Base-by-base conservation (phyloP, 2,888 invertebrate genomes). In the Ichneumoninae sp. region DNA sequence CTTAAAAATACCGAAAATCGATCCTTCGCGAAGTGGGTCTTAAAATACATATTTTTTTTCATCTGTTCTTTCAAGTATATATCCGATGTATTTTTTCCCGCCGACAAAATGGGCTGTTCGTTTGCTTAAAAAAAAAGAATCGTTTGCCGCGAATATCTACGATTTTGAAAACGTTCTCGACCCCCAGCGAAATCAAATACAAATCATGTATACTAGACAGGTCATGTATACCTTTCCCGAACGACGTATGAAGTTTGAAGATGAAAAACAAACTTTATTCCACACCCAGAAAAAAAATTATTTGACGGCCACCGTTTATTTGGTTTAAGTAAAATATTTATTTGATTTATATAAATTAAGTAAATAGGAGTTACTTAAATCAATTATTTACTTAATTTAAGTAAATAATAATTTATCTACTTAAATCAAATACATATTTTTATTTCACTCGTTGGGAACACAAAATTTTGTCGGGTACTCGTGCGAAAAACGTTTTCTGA, bases 201-300 rank as follows among this genome's bases (percentile, higher is more conserved):
- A 54, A 40, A 10, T 54, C 8, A 6, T 19, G 0, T 19, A 8
- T 8, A 19, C 7, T 16, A 13, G 22, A 1, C 1, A 16, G 26
- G 30, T 52, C 26, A 26, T 26, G 26, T 26, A 26, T 30, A 52
- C n/a, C n/a, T 54, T 65, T 65, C 10, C 3, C 26, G 44, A 65
- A 33, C 1, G 44, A 76, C 8, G 65, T 66, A 81, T 22, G 76
- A 54, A 36, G 16, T 50, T 78, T 10, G 62, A 13, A n/a, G 33
- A 5, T 40, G 52, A 8, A 65, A 79, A 26, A 26, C 26, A 26
- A 26, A 26, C 26, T 26, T 26, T 3, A 26, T 26, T 26, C 26
- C 3, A 26, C 26, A 26, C 26, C 26, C 26, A 26, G 2, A 26
- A 26, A 26, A 26, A 26, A 26, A 26, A 26, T 1, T 26, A 0